Evolutionary conservation across 2,113 vertebrate species (phyloP), one percentile per base, ranked within the genome.

Genomic region (Limnothrissa miodon): DNA sequence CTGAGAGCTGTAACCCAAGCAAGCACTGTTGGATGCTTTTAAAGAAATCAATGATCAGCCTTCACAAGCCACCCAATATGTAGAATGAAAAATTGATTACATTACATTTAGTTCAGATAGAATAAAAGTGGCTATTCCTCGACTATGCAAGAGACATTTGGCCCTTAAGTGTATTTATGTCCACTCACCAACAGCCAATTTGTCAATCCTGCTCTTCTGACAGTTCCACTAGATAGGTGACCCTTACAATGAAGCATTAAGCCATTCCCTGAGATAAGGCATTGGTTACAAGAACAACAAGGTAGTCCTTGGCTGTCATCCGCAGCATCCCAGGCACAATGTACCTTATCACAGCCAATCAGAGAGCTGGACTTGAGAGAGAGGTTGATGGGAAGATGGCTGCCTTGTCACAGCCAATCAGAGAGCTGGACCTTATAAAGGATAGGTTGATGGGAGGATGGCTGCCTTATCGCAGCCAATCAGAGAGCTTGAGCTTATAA

Each of bases 41-140:
- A 66, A 33, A 66, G 25, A 66, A 66, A 66, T 66, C 59, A 66
- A 66, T 66, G 59, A 15, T 66, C 25, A 15, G 59, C 25, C 29
- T 29, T 7, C 59, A 66, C 59, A 33, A 66, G n/a, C 59, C 59
- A 33, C 29, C 33, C 25, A 19, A 83, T 78, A 74, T 29, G 59
- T 84, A 45, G 86, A 87, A 86, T 78, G 78, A 86, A 83, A 66
- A 66, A 66, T 66, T 33, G 25, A 66, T 66, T 66, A 33, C n/a
- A 66, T 66, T 66, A 66, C 59, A 33, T 66, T 66, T 33, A 66
- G 59, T 33, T 66, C 10, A 25, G 8, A n/a, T 33, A 9, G 10
- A 66, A 66, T 66, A 66, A 10, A 66, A 33, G 25, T 66, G 13
- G 9, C 59, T 29, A 33, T 66, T 66, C 59, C 59, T 66, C 29